These are phyloP conservation scores for Thereuonema tuberculata DNA, from an alignment of 1,140 invertebrate genomes.

Conservation along the genomic window DNA sequence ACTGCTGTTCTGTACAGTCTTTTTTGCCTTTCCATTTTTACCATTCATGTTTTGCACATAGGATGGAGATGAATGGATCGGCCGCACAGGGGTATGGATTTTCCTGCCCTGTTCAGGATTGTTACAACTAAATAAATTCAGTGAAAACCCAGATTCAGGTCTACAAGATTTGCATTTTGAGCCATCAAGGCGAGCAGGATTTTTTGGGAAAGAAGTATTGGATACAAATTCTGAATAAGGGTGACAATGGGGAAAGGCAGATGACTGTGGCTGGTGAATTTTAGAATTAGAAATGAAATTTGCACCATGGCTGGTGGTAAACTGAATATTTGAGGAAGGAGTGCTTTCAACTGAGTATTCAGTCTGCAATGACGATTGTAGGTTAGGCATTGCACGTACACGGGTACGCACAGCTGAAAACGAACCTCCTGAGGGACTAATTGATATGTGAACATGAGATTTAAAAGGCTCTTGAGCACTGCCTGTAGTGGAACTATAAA, in stretches of 20 bases:
- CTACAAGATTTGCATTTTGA: too few relatives aligned
- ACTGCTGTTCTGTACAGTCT: background rate
- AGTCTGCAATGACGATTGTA: background rate
- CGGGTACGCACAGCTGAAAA: background rate
- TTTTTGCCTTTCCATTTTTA: background rate
- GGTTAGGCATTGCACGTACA: background rate
- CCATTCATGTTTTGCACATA: background rate
- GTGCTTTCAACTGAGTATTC: background rate
- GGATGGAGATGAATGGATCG: background rate
- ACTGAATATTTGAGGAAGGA: background rate
- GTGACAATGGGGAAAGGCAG: too few relatives aligned
- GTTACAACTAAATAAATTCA: too few relatives aligned
- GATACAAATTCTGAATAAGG: too few relatives aligned
- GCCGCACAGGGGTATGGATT: too few relatives aligned
- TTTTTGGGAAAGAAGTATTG: too few relatives aligned
- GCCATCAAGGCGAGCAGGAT: too few relatives aligned
- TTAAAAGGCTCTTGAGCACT: background rate
- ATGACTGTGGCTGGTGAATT: too few relatives aligned
- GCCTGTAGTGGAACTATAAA: background rate
- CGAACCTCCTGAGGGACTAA: background rate
- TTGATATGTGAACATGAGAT: background rate
- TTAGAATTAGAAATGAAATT: too few relatives aligned
- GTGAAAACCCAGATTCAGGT: too few relatives aligned
- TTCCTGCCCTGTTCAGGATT: too few relatives aligned
- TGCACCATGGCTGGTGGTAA: background rate